These are phyloP conservation scores for Plagiodera versicolora DNA, from an alignment of 2,888 invertebrate species.

Conservation along the genomic window DNA sequence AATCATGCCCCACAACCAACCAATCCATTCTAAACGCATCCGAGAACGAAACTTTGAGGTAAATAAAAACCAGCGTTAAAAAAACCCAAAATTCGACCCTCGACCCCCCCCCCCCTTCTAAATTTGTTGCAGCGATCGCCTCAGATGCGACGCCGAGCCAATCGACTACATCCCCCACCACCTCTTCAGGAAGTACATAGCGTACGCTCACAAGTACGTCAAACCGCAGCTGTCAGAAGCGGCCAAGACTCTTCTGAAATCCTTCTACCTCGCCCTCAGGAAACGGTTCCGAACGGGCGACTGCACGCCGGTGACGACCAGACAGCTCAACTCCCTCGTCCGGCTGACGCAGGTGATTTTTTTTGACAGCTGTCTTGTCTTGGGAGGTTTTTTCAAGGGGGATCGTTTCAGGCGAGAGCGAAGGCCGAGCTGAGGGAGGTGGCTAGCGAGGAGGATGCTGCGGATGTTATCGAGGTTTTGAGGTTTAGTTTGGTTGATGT, in stretches of 20 bases:
- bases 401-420: slow-evolving; percentile 72
- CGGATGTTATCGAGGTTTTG: slow-evolving; percentile 83
- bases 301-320: slow-evolving; percentile 79
- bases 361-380: no score
- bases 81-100: no score
- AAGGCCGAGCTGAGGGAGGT: slow-evolving; percentile 81
- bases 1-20: no score
- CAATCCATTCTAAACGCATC: slow-evolving; percentile 9
- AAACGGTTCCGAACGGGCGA: slow-evolving; percentile 66
- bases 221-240: slow-evolving; percentile 74
- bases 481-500: slow-evolving; percentile 78
- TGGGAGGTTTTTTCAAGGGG: neutral
- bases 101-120: no score
- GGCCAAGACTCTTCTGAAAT: slow-evolving; percentile 71
- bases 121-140: slow-evolving; percentile 63
- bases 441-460: slow-evolving; percentile 78
- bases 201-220: slow-evolving; percentile 86
- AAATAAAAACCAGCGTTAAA: no score
- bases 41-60: slow-evolving; percentile 21
- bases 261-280: slow-evolving; percentile 80
- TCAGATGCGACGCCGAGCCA: slow-evolving; percentile 64
- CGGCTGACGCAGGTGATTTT: slow-evolving; percentile 71
- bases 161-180: slow-evolving; percentile 74
- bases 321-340: slow-evolving; percentile 88
- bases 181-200: slow-evolving; percentile 86